These are phyloP conservation scores for Tholera decimalis DNA, from an alignment of 2,888 invertebrate genomes.

Conservation along the genomic window DNA sequence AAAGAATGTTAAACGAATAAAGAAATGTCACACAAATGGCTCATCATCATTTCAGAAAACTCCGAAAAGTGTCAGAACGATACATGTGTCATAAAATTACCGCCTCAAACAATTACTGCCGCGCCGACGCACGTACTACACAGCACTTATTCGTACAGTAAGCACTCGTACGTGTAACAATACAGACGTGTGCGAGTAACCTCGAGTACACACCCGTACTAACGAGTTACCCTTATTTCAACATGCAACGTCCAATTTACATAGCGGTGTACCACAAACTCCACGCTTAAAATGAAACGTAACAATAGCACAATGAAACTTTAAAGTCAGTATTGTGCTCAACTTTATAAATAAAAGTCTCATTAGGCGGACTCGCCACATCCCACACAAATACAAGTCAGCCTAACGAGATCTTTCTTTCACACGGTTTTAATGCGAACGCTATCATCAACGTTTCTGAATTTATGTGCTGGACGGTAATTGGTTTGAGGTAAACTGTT, in stretches of 20 bases:
- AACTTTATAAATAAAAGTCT: constrained; percentile 89
- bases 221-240: constrained; percentile 82
- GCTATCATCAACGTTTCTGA: constrained; percentile 65
- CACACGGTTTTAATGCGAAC: constrained; percentile 67
- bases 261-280: constrained; percentile 85
- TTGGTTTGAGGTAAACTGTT: constrained; percentile 58
- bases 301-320: constrained; percentile 89
- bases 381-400: constrained; percentile 83
- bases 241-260: constrained; percentile 86
- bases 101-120: constrained; percentile 50
- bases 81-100: constrained; percentile 48
- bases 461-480: constrained; percentile 66
- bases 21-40: neutral
- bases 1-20: neutral
- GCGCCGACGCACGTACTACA: constrained; percentile 48
- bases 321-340: constrained; percentile 84
- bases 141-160: constrained; percentile 38
- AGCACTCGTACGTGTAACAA: constrained; percentile 65
- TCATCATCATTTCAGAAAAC: neutral
- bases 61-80: constrained; percentile 5
- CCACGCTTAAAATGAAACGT: constrained; percentile 86
- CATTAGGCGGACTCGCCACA: constrained; percentile 85
- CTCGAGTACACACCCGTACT: constrained; percentile 75
- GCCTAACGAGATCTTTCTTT: constrained; percentile 77
- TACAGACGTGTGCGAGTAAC: constrained; percentile 70